Base-by-base conservation (phyloP, 2,888 invertebrate species). In the Bembecia ichneumoniformis region DNA sequence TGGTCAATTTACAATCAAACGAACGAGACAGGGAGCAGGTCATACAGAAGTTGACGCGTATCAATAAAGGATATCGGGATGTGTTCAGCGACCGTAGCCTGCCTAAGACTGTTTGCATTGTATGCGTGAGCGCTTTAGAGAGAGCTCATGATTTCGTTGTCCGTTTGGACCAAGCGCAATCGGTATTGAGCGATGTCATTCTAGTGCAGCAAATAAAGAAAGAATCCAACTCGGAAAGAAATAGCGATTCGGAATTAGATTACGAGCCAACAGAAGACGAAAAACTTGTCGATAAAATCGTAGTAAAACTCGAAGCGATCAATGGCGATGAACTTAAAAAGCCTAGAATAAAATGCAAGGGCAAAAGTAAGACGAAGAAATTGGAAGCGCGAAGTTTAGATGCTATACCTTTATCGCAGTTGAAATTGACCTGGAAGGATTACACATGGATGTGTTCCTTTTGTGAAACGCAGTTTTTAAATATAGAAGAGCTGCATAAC, bases 401-500 rank as follows among this genome's bases (percentile, higher is more conserved):
- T 17, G 50, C 54, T 0, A 55, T 71, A 16, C 74, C 77, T 0
- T 53, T 74, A 34, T 62, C 73, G 1, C 69, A 74, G 44, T 51
- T 72, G 1, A 73, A 76, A 62, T 46, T 74, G 3, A 67, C 77
- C 0, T 83, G 82, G 82, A 60, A 66, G 34, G 71, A 77, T 43
- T 83, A 71, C 44, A 62, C 47, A 13, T 83, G 83, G 83, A 64
- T 60, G 0, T 83, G 83, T 58, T 64, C 70, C 0, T 70, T 64
- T 44, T 83, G 83, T 49, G 77, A 69, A 17, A 74, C 74, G 0
- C 59, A 71, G 47, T 82, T 81, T 49, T 55, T 66, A 0, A 66
- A 55, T 1, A 52, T 75, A 2, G 66, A 74, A 0, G 81, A 81
- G 36, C 68, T 92, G 14, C 82, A 88, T 50, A 75, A 77, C 4